Percentiles rank a stretch among this genome's conserved stretches.
These are phyloP conservation scores for Drosophila silvestris DNA, from an alignment of 2,888 invertebrate genomes.

Conservation along the genomic window DNA sequence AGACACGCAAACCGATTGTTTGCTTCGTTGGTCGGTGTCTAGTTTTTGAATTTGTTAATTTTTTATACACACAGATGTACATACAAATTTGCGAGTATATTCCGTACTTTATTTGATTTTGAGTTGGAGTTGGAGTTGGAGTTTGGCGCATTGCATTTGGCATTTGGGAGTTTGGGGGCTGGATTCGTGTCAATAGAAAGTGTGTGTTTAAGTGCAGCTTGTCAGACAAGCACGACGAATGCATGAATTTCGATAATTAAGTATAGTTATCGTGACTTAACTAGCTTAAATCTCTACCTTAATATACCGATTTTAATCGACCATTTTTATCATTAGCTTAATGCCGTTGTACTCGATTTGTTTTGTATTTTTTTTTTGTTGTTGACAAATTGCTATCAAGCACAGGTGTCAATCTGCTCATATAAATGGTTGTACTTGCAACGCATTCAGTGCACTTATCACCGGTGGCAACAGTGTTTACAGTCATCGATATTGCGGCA, in stretches of 20 bases:
- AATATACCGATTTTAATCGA: not conserved
- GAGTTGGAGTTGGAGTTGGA: too few species aligned
- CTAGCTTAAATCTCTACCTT: not conserved
- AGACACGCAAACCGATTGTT: conserved; percentile 55
- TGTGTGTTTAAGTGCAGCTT: conserved; percentile 10
- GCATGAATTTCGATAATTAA: not conserved
- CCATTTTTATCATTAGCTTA: not conserved
- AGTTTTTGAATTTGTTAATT: conserved; percentile 37
- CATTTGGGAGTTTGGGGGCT: not conserved
- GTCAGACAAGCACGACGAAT: not conserved
- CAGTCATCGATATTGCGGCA: conserved; percentile 18
- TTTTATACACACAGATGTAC: conserved; percentile 1
- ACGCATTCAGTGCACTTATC: not conserved
- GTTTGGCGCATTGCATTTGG: conserved; percentile 17
- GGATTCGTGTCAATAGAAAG: conserved; percentile 37
- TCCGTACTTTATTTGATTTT: conserved; percentile 2
- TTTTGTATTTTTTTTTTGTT: not conserved
- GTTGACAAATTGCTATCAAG: not conserved
- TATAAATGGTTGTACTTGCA: not conserved
- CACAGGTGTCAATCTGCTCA: not conserved
- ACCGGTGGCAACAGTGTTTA: not conserved
- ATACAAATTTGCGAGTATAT: conserved; percentile 23
- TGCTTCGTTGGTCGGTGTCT: conserved; percentile 17
- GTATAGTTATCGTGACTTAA: not conserved
- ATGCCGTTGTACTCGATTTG: not conserved